A percentile compares a stretch with the other conserved stretches of the same genome.
Evolutionary conservation across 2,797 vertebrate species (phyloP).

Genomic region (Tenualosa thibaudeaui): DNA sequence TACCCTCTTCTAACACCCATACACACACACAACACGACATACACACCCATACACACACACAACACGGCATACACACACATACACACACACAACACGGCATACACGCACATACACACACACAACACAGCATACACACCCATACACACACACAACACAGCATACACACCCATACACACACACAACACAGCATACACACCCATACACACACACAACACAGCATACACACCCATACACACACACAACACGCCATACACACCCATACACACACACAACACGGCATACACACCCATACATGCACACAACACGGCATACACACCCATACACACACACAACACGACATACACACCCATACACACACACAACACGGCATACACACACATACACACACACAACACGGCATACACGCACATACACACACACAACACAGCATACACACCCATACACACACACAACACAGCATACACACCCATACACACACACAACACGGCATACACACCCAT

Average conservation of each 20-base stretch:
- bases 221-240: constrained; percentile 1
- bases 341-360: constrained; percentile 1
- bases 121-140: neutral
- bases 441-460: too few species aligned
- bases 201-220: too few species aligned
- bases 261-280: too few species aligned
- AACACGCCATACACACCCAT: too few species aligned
- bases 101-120: neutral
- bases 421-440: too few species aligned
- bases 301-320: too few species aligned
- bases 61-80: neutral
- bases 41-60: neutral
- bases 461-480: constrained; percentile 1
- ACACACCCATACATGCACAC: constrained; percentile 1
- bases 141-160: too few species aligned
- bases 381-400: constrained; percentile 2
- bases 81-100: neutral
- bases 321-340: too few species aligned
- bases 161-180: constrained; percentile 1
- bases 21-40: constrained; percentile 1
- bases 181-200: too few species aligned
- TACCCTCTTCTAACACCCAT: neutral
- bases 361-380: too few species aligned
- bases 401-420: too few species aligned
- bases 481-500: too few species aligned